Percentiles rank a stretch among this genome's conserved stretches.
Conservation (phyloP, 2,797 vertebrate genomes). For the Dipus sagitta region DNA sequence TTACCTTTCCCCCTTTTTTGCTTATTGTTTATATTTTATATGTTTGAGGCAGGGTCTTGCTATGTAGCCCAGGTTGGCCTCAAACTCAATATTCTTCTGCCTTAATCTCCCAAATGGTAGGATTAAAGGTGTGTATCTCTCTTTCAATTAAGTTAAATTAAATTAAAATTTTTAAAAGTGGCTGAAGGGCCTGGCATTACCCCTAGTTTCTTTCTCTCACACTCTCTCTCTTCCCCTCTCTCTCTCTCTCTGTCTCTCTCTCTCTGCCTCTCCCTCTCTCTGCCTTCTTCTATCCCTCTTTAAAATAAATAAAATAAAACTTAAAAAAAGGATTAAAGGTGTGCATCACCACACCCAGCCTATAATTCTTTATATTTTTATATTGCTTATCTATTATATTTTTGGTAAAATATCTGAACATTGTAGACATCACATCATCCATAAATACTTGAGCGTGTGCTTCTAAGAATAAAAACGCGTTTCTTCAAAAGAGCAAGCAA, state of each 20-base stretch:
- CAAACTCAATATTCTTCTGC: not conserved
- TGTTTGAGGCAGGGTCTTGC: not conserved
- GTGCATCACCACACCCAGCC: not conserved
- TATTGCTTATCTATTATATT: not conserved
- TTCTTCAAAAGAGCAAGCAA: not conserved
- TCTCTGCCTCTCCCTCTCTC: too few relatives aligned
- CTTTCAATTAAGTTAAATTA: too few relatives aligned
- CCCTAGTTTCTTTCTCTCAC: too few relatives aligned
- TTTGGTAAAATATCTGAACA: conserved; percentile 16
- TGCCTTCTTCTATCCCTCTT: too few relatives aligned
- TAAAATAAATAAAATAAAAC: too few relatives aligned
- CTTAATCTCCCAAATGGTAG: not conserved
- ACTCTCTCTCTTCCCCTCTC: too few relatives aligned
- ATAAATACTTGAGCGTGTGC: not conserved
- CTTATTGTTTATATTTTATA: not conserved
- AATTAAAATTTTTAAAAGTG: too few relatives aligned
- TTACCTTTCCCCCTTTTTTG: not conserved
- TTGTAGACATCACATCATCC: not conserved
- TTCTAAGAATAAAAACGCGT: conserved; percentile 25
- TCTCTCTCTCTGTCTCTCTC: too few relatives aligned
- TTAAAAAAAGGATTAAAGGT: not conserved
- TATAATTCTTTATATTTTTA: not conserved
- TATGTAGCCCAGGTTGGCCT: not conserved
- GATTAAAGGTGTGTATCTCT: not conserved
- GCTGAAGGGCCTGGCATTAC: too few relatives aligned